A percentile compares a stretch with the other conserved stretches of the same genome.
Evolutionary conservation across 2,888 invertebrate genomes (phyloP).

Genomic region (Lasiommata megera): DNA sequence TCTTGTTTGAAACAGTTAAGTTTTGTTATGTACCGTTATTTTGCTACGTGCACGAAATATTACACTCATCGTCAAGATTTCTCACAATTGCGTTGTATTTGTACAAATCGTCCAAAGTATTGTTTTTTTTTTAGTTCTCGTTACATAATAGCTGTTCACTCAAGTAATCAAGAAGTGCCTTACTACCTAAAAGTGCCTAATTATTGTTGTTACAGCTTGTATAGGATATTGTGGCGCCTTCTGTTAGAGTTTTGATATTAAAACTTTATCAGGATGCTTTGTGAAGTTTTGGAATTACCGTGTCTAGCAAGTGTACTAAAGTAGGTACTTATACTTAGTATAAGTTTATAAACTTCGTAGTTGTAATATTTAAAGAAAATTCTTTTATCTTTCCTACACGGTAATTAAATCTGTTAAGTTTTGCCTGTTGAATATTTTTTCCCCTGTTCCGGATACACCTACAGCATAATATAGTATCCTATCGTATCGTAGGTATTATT

Average conservation of each 20-base stretch:
- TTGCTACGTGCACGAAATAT: neutral
- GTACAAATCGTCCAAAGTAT: neutral
- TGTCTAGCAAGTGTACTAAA: constrained; percentile 6
- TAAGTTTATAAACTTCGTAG: constrained; percentile 7
- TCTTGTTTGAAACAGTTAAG: constrained; percentile 26
- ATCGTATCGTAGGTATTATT: neutral
- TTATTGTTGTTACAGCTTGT: constrained; percentile 35
- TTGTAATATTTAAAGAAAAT: neutral
- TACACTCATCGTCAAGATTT: neutral
- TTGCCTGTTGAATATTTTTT: constrained; percentile 52
- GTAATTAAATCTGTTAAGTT: constrained; percentile 14
- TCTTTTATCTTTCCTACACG: constrained; percentile 7
- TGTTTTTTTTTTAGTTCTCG: neutral
- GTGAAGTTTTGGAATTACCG: constrained; percentile 18
- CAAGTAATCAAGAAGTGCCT: constrained; percentile 54
- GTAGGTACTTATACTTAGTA: constrained; percentile 3
- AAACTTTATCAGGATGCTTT: constrained; percentile 48
- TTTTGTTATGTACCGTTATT: constrained; percentile 23
- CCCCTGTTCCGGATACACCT: constrained; percentile 34
- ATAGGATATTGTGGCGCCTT: constrained; percentile 41
- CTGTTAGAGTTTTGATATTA: constrained; percentile 46
- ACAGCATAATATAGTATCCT: neutral
- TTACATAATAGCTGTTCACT: neutral
- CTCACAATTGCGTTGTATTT: neutral
- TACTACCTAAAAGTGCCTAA: constrained; percentile 58